Percentiles rank a stretch among this genome's conserved stretches.
These are phyloP conservation scores for Gavia stellata DNA, from an alignment of 2,113 vertebrate species.

Conservation along the genomic window DNA sequence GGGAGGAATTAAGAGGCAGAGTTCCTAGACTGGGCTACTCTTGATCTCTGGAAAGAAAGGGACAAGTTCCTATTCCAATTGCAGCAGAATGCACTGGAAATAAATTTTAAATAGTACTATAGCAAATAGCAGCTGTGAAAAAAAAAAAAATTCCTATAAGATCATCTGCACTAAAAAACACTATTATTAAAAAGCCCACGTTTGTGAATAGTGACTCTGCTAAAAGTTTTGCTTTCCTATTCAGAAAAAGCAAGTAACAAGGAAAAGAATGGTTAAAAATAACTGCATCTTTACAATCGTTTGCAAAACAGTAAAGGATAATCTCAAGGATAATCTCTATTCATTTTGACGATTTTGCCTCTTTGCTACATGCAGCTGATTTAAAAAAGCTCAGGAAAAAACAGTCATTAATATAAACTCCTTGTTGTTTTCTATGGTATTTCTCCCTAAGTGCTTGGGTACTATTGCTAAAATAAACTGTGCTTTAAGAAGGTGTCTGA, in stretches of 20 bases:
- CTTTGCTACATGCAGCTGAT: not conserved
- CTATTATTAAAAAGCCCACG: not conserved
- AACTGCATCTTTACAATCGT: not conserved
- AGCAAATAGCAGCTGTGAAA: not conserved
- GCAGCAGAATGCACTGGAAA: not conserved
- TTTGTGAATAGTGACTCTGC: not conserved
- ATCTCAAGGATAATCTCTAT: not conserved
- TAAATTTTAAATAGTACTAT: not conserved
- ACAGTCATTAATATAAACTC: not conserved
- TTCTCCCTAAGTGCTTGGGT: not conserved
- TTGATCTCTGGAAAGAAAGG: not conserved
- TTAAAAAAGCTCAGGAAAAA: not conserved
- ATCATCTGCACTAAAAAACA: not conserved
- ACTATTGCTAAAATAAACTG: not conserved
- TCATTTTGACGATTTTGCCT: not conserved
- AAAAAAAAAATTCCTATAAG: not conserved
- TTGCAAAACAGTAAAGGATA: not conserved
- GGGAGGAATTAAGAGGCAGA: not conserved
- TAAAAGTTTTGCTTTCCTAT: not conserved
- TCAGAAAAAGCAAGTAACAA: not conserved
- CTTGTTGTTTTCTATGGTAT: not conserved
- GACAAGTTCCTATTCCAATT: not conserved
- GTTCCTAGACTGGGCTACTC: not conserved
- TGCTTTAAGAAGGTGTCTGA: not conserved
- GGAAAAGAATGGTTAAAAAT: not conserved